phyloP scores from a whole-genome alignment of 2,797 vertebrate genomes.

The Monodelphis domestica region DNA sequence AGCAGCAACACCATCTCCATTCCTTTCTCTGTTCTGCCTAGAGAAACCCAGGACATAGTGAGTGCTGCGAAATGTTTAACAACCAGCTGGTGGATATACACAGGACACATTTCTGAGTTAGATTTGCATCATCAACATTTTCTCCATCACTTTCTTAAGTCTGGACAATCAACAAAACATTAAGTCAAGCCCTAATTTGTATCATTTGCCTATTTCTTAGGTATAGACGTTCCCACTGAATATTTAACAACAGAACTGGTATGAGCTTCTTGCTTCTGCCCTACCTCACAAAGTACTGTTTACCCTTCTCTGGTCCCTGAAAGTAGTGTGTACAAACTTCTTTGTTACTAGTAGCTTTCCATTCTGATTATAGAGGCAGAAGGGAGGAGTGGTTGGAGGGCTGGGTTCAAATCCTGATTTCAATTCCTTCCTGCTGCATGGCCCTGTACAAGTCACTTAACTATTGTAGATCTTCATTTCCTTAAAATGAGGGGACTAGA shows the following conservation, averaged over 20 bases:
- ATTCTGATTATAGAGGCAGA: neutral
- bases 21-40: neutral
- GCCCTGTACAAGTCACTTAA: neutral
- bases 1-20: neutral
- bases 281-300: neutral
- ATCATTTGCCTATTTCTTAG: neutral
- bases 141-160: neutral
- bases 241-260: neutral
- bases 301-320: neutral
- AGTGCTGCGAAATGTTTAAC: too few relatives aligned
- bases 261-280: neutral
- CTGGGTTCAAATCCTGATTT: neutral
- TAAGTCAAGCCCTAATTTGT: neutral
- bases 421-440: neutral
- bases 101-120: neutral
- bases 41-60: neutral
- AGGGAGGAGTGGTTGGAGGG: neutral
- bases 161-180: neutral
- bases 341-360: neutral
- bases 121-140: neutral
- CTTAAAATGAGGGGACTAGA: neutral
- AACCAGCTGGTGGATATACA: neutral
- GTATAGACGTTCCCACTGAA: neutral
- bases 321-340: neutral
- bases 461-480: neutral